A percentile compares a stretch with the other conserved stretches of the same genome.
These are phyloP conservation scores for Steromphala cineraria DNA, from an alignment of 2,888 invertebrate species.

Conservation along the genomic window DNA sequence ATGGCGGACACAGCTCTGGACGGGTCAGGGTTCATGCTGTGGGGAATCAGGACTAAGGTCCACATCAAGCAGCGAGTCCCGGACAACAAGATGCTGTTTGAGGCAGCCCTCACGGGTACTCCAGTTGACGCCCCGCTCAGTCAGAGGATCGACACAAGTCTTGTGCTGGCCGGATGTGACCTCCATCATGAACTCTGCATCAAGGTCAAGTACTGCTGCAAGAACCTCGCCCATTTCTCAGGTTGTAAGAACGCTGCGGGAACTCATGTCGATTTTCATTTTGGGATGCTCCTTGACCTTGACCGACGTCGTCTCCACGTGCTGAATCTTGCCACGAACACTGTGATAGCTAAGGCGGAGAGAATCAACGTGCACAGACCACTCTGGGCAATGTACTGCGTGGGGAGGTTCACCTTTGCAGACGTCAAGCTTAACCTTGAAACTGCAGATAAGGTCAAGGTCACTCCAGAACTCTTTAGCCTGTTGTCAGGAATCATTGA, in stretches of 20 bases:
- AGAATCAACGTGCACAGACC: not conserved
- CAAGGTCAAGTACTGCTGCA: constrained; percentile 7
- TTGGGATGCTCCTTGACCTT: constrained; percentile 1
- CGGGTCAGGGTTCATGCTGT: not conserved
- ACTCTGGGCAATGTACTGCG: constrained; percentile 9
- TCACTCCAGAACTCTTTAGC: not conserved
- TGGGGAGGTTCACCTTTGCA: constrained; percentile 4
- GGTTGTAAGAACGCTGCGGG: not conserved
- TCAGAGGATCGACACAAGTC: not conserved
- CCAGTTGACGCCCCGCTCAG: constrained; percentile 3
- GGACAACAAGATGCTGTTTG: constrained; percentile 18
- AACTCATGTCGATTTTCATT: not conserved
- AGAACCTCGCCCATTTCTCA: not conserved
- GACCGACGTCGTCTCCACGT: not conserved
- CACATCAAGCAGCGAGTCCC: not conserved
- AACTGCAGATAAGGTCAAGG: not conserved
- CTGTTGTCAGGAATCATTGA: not conserved
- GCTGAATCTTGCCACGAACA: not conserved
- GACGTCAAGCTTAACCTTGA: not conserved
- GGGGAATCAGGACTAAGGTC: not conserved
- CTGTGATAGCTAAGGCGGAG: not conserved
- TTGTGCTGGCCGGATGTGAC: constrained; percentile 11
- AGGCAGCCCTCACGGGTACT: not conserved
- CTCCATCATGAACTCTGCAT: not conserved
- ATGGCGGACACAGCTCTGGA: constrained; percentile 7